These are phyloP conservation scores for Heliconius sara DNA, from an alignment of 2,888 invertebrate species.

Conservation along the genomic window DNA sequence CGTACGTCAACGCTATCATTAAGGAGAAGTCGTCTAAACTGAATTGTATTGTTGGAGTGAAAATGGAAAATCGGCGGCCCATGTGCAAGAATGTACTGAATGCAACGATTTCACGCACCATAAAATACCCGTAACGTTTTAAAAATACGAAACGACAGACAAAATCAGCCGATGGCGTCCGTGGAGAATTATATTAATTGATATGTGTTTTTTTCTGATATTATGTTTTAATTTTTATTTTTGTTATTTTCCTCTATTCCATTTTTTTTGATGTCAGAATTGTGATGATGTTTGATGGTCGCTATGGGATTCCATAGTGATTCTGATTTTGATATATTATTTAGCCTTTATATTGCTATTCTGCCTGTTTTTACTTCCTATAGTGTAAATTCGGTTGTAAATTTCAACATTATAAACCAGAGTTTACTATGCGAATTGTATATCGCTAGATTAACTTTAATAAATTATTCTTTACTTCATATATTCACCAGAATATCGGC, in stretches of 20 bases:
- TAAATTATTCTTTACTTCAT: too few relatives aligned
- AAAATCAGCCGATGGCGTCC: slow-evolving; percentile 71
- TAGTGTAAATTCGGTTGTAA: too few relatives aligned
- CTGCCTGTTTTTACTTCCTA: too few relatives aligned
- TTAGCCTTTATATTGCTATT: not conserved
- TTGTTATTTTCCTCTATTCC: slow-evolving; percentile 1
- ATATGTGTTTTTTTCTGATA: slow-evolving; percentile 73
- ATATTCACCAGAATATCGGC: too few relatives aligned
- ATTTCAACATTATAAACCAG: too few relatives aligned
- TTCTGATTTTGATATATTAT: not conserved
- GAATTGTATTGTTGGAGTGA: slow-evolving; percentile 75
- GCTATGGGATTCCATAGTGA: not conserved
- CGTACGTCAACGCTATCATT: slow-evolving; percentile 65
- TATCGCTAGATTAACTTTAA: too few relatives aligned
- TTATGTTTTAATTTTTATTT: slow-evolving; percentile 50
- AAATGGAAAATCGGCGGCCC: slow-evolving; percentile 76
- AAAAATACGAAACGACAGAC: slow-evolving; percentile 69
- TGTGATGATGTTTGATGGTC: slow-evolving; percentile 9
- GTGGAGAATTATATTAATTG: slow-evolving; percentile 82
- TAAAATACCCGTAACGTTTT: slow-evolving; percentile 71
- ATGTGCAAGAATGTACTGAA: slow-evolving; percentile 68
- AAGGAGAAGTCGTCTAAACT: slow-evolving; percentile 65
- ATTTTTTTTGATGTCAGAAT: slow-evolving; percentile 29
- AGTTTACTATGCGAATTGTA: too few relatives aligned
- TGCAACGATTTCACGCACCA: slow-evolving; percentile 81